Evolutionary conservation across 2,888 invertebrate species (phyloP).

Genomic region (Agrotis segetum): DNA sequence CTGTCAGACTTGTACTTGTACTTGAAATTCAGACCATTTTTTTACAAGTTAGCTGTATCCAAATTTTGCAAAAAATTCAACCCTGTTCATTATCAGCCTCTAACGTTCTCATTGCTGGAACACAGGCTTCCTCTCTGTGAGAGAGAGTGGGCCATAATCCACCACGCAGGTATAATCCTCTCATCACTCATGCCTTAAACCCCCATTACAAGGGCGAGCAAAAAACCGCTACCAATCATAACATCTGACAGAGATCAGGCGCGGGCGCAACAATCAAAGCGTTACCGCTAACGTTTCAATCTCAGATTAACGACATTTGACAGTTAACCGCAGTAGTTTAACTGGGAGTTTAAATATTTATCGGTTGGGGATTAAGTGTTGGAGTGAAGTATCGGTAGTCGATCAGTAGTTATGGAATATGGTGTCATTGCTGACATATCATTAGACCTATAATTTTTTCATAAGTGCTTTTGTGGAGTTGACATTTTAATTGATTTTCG

Average conservation of each 20-base stretch:
- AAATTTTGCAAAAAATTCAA: background rate
- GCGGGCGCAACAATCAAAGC: conserved; percentile 72
- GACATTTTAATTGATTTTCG: background rate
- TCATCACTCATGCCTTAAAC: conserved; percentile 33
- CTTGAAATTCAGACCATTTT: no score
- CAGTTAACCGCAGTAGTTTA: conserved; percentile 58
- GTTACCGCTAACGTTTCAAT: conserved; percentile 73
- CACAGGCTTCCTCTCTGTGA: no score
- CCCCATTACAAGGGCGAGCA: conserved; percentile 40
- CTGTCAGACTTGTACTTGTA: no score
- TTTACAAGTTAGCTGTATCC: background rate
- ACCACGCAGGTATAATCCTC: background rate
- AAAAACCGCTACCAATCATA: conserved; percentile 76
- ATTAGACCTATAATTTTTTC: background rate
- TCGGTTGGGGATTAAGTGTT: conserved; percentile 22
- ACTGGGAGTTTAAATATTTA: conserved; percentile 31
- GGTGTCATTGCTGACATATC: background rate
- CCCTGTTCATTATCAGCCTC: no score
- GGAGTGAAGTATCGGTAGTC: conserved; percentile 4
- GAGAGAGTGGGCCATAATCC: no score
- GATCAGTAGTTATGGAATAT: conserved; percentile 1
- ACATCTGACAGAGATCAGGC: conserved; percentile 75
- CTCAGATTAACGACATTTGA: conserved; percentile 66
- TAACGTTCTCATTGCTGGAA: no score
- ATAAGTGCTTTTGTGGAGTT: conserved; percentile 8